These are phyloP conservation scores for Bombyx huttoni DNA, from an alignment of 2,888 invertebrate genomes.

Conservation along the genomic window DNA sequence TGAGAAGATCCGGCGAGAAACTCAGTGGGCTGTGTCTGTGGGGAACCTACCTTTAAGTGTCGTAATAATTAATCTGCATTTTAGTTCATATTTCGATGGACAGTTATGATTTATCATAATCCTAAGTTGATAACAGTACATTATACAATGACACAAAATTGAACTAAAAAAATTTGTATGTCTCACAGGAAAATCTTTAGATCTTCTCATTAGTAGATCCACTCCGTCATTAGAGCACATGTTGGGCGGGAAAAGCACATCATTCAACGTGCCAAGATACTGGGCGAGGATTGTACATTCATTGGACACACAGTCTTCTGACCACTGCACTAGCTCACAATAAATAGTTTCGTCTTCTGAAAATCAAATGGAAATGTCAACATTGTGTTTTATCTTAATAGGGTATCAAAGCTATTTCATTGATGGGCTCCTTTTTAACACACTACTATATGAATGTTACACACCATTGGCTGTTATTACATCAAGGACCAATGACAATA, in stretches of 20 bases:
- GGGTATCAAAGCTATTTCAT: not conserved
- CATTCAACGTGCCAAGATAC: slow-evolving; percentile 75
- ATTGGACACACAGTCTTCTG: slow-evolving; percentile 27
- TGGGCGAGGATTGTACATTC: slow-evolving; percentile 72
- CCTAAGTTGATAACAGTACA: too few relatives aligned
- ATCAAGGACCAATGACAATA: too few relatives aligned
- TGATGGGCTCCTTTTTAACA: too few relatives aligned
- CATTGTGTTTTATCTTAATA: not conserved
- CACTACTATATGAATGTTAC: too few relatives aligned
- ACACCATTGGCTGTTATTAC: too few relatives aligned
- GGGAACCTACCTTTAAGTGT: too few relatives aligned
- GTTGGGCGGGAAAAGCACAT: slow-evolving; percentile 76
- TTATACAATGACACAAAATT: too few relatives aligned
- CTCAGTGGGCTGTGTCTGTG: too few relatives aligned
- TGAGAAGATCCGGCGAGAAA: too few relatives aligned
- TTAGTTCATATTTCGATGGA: too few relatives aligned
- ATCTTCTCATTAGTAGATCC: slow-evolving; percentile 78
- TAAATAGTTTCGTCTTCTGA: slow-evolving; percentile 74
- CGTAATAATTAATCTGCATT: too few relatives aligned
- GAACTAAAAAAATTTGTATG: not conserved
- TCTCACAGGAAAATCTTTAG: slow-evolving; percentile 76
- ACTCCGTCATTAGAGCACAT: slow-evolving; percentile 73
- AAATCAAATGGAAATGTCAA: slow-evolving; percentile 9
- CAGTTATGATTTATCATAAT: too few relatives aligned
- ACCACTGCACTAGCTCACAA: slow-evolving; percentile 78